phyloP scores from a whole-genome alignment of 2,113 vertebrate species.

The Eublepharis macularius region DNA sequence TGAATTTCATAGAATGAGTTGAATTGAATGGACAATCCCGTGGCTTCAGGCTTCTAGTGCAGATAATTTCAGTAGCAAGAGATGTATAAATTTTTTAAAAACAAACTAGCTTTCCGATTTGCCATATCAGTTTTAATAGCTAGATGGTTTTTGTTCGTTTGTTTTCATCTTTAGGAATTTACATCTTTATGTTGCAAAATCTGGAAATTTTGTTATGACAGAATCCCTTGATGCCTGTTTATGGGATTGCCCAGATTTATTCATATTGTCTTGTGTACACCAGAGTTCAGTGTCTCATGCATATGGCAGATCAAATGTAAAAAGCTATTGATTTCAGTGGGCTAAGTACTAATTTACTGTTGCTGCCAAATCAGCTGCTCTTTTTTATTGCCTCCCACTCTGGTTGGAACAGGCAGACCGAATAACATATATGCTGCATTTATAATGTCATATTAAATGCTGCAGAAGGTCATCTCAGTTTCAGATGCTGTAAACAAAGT shows the following conservation, averaged over 20 bases:
- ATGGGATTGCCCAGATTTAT: not conserved
- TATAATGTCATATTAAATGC: slow-evolving; percentile 48
- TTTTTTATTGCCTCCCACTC: slow-evolving; percentile 44
- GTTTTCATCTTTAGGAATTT: not conserved
- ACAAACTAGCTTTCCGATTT: slow-evolving; percentile 39
- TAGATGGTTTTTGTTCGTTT: not conserved
- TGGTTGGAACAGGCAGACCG: slow-evolving; percentile 42
- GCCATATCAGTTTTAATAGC: slow-evolving; percentile 43
- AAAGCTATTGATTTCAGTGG: slow-evolving; percentile 31
- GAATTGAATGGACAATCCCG: not conserved
- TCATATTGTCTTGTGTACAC: not conserved
- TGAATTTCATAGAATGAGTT: not conserved
- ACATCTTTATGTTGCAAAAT: not conserved
- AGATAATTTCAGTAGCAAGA: not conserved
- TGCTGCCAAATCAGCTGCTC: slow-evolving; percentile 48
- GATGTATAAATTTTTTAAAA: not conserved
- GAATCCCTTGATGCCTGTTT: not conserved
- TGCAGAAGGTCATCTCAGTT: slow-evolving; percentile 41
- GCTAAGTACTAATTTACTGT: slow-evolving; percentile 30
- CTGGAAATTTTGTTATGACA: not conserved
- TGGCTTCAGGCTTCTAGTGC: not conserved
- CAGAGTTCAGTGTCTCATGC: not conserved
- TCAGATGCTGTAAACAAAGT: slow-evolving; percentile 42
- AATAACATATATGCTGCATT: slow-evolving; percentile 45
- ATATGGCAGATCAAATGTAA: slow-evolving; percentile 42